These are phyloP conservation scores for Oryzias javanicus DNA, from an alignment of 2,113 vertebrate species.

Conservation along the genomic window DNA sequence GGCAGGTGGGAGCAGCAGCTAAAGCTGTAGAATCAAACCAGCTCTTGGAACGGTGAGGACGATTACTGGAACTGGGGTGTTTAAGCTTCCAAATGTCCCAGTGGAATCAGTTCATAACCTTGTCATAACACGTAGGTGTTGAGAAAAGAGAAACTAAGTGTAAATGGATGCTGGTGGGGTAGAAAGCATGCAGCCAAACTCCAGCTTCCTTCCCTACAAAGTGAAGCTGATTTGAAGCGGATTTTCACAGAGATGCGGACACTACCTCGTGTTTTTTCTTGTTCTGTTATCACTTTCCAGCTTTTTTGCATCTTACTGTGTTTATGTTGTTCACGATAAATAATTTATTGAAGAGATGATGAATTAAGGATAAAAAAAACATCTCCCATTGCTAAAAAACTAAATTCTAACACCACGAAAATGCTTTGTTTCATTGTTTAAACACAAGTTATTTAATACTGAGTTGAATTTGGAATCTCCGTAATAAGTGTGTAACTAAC, in stretches of 20 bases:
- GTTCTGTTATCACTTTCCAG: slow-evolving; percentile 24
- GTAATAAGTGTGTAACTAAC: no score
- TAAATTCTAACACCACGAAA: no score
- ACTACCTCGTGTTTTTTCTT: slow-evolving; percentile 39
- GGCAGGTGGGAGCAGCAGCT: slow-evolving; percentile 33
- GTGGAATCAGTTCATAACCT: slow-evolving; percentile 4
- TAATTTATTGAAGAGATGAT: no score
- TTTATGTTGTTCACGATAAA: no score
- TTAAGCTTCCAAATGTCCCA: neutral
- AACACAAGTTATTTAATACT: no score
- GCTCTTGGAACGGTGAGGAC: slow-evolving; percentile 8
- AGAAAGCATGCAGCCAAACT: slow-evolving; percentile 45
- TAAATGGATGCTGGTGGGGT: slow-evolving; percentile 47
- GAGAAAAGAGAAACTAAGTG: slow-evolving; percentile 32
- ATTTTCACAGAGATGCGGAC: no score
- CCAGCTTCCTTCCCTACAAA: slow-evolving; percentile 16
- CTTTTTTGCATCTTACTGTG: no score
- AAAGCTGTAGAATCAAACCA: slow-evolving; percentile 36
- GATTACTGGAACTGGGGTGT: no score
- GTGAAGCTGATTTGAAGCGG: slow-evolving; percentile 37
- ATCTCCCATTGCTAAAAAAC: no score
- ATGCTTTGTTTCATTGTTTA: no score
- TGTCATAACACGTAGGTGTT: slow-evolving; percentile 39
- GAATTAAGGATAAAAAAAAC: no score
- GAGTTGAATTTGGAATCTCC: no score